phyloP scores from a whole-genome alignment of 2,888 invertebrate species.

The Acleris emargana region DNA sequence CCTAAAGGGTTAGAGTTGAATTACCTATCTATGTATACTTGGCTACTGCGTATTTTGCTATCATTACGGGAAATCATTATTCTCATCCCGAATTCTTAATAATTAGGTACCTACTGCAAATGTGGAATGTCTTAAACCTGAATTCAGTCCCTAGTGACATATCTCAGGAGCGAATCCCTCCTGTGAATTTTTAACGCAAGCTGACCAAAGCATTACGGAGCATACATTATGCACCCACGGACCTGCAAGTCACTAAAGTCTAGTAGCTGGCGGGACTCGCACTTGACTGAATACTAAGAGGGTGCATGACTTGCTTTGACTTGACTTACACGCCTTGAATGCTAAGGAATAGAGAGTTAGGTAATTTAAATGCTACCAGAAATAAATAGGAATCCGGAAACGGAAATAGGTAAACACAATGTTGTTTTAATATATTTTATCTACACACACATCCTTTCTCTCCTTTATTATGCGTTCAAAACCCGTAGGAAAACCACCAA shows the following conservation, averaged over 20 bases:
- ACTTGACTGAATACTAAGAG: slow-evolving; percentile 34
- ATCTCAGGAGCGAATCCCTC: slow-evolving; percentile 20
- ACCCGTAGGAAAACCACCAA: no score
- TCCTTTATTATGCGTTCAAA: no score
- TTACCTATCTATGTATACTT: no score
- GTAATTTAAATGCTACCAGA: neutral
- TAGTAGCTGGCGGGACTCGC: slow-evolving; percentile 26
- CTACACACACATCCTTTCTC: no score
- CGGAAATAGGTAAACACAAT: neutral
- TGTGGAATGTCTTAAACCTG: no score
- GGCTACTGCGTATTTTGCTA: no score
- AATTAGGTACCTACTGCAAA: no score
- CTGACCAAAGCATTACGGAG: slow-evolving; percentile 32
- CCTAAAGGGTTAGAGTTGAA: no score
- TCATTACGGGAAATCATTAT: no score
- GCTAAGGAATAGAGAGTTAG: slow-evolving; percentile 1
- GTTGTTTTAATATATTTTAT: no score
- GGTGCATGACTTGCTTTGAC: slow-evolving; percentile 35
- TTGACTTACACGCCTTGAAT: slow-evolving; percentile 15
- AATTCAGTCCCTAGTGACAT: neutral
- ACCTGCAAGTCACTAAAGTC: slow-evolving; percentile 35
- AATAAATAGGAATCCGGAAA: neutral
- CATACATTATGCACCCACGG: slow-evolving; percentile 36
- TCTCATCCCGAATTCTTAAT: no score
- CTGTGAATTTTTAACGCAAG: slow-evolving; percentile 29